These are phyloP conservation scores for Rhorus exstirpatorius DNA, from an alignment of 2,888 invertebrate genomes.

Conservation along the genomic window DNA sequence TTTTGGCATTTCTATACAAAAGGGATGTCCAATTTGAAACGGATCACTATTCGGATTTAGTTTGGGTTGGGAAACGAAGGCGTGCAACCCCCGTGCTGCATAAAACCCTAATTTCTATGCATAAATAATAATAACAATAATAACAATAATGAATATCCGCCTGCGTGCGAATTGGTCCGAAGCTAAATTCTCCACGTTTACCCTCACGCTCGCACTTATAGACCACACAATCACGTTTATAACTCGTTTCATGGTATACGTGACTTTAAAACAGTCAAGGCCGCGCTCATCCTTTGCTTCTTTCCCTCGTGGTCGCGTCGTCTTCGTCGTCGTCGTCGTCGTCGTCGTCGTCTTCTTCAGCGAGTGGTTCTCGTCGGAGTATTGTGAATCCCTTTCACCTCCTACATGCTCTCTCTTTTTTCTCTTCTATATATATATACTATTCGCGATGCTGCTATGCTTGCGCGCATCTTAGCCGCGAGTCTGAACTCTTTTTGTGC, in stretches of 20 bases:
- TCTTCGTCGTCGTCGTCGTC: constrained; percentile 25
- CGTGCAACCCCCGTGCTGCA: too few species aligned
- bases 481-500: constrained; percentile 36
- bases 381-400: constrained; percentile 69
- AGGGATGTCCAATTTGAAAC: too few species aligned
- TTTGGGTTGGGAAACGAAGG: neutral
- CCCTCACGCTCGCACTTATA: constrained; percentile 16
- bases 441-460: constrained; percentile 43
- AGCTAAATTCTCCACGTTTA: constrained; percentile 20
- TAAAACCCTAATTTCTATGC: too few species aligned
- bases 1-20: too few species aligned
- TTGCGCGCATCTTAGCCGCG: constrained; percentile 20
- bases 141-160: constrained; percentile 16
- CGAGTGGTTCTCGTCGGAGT: constrained; percentile 43
- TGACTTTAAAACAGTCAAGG: constrained; percentile 69
- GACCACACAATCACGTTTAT: constrained; percentile 14
- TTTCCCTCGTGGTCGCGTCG: constrained; percentile 59
- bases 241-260: constrained; percentile 64
- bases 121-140: too few species aligned
- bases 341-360: constrained; percentile 47
- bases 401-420: constrained; percentile 25
- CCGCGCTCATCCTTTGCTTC: constrained; percentile 66
- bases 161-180: constrained; percentile 20
- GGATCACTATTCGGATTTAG: neutral
- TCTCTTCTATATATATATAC: constrained; percentile 1